phyloP scores from a whole-genome alignment of 2,113 vertebrate genomes.

The Plotosus lineatus region DNA sequence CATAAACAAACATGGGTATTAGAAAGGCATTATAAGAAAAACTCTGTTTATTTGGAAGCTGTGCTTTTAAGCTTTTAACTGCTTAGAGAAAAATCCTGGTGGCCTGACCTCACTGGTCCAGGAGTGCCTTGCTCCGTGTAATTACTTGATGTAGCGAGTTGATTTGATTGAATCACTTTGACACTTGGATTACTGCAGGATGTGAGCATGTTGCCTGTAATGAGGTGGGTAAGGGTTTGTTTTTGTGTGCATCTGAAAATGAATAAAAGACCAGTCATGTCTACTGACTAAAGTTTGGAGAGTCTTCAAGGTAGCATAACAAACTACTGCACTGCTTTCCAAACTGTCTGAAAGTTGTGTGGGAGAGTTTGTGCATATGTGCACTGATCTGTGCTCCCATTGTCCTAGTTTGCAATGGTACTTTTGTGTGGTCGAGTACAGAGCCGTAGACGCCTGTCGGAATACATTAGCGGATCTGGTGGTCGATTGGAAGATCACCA shows the following conservation, averaged over 20 bases:
- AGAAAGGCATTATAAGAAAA: no score
- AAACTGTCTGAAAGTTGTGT: slow-evolving; percentile 19
- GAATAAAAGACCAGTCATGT: neutral
- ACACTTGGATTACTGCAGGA: neutral
- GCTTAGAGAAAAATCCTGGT: neutral
- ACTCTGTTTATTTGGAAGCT: neutral
- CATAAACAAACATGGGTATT: no score
- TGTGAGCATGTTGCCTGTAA: neutral
- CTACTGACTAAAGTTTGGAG: neutral
- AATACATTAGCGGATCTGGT: slow-evolving; percentile 41
- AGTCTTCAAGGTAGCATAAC: neutral
- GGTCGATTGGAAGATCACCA: slow-evolving; percentile 15
- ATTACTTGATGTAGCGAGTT: neutral
- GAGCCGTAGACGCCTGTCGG: slow-evolving; percentile 49
- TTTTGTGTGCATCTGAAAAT: neutral
- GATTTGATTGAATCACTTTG: neutral
- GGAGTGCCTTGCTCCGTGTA: neutral
- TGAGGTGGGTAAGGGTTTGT: neutral
- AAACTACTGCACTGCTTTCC: neutral
- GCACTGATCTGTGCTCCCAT: slow-evolving; percentile 51
- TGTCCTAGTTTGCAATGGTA: slow-evolving; percentile 49
- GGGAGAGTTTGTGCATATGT: neutral
- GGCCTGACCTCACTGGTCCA: neutral
- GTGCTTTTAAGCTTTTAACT: neutral
- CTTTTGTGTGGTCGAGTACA: neutral